Percentiles rank a stretch among this genome's conserved stretches.
Conservation (phyloP, 1,140 invertebrate species). For the Drosophila tristis region DNA sequence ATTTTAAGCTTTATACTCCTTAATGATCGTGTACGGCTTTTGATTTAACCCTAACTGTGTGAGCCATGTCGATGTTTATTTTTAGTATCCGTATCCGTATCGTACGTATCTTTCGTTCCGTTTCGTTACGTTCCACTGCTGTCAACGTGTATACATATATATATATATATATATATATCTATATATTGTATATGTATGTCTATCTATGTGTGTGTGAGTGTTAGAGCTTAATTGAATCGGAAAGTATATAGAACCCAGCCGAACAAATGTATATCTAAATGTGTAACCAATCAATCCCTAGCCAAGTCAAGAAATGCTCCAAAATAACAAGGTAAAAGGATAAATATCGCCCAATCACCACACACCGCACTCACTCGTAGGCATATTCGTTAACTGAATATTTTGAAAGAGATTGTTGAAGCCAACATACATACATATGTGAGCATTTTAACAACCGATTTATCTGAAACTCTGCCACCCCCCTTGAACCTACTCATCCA, state of each 20-base stretch:
- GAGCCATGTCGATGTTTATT: conserved; percentile 47
- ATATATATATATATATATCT: conserved; percentile 10
- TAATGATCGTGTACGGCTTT: conserved; percentile 37
- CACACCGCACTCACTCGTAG: conserved; percentile 30
- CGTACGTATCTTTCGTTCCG: conserved; percentile 4
- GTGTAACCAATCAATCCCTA: too few species aligned
- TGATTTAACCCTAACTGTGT: conserved; percentile 25
- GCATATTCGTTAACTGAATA: conserved; percentile 75
- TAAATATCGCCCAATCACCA: too few species aligned
- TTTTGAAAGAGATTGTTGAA: conserved; percentile 63
- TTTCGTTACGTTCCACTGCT: conserved; percentile 2
- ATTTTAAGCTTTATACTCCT: conserved; percentile 9
- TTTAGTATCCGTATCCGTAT: too few species aligned
- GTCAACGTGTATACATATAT: conserved; percentile 6
- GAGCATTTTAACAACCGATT: conserved; percentile 37
- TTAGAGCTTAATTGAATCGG: neutral
- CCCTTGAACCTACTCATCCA: conserved; percentile 16
- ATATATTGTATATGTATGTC: conserved; percentile 3
- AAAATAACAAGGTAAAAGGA: too few species aligned
- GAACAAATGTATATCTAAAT: conserved; percentile 2
- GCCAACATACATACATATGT: conserved; percentile 23
- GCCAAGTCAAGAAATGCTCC: too few species aligned
- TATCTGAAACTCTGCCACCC: conserved; percentile 38
- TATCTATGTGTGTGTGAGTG: conserved; percentile 23
- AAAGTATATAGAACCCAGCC: conserved; percentile 2